Base-by-base conservation (phyloP, 2,797 vertebrate species). In the Geotrypetes seraphini region DNA sequence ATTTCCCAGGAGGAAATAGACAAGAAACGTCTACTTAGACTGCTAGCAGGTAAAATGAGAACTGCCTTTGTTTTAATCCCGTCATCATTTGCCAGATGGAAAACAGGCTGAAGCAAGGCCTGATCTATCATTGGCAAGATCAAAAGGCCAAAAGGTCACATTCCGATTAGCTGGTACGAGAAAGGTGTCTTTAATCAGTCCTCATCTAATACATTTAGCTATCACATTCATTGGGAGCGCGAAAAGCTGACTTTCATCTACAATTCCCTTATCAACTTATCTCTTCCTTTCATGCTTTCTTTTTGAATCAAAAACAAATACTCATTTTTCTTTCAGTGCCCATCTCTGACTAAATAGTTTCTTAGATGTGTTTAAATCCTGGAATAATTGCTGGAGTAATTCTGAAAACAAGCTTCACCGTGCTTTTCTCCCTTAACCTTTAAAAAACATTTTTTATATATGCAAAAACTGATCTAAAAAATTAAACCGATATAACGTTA, bases 1-100 rank as follows among this genome's bases (percentile, higher is more conserved):
- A 85, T 87, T 88, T 91, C 79, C 78, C 78, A 30, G 33, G 79
- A 79, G 84, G 74, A 68, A 74, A 53, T 45, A 64, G 73, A 64
- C 55, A n/a, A n/a, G n/a, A 53, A 50, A 44, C 57, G 49, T 34
- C 35, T 47, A 34, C 48, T 68, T 52, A 19, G 51, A 41, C 45
- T 67, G 63, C 53, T 60, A 43, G 73, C 69, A 81, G 72, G 66
- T 81, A 57, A 73, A 68, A 65, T 63, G 36, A 47, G 51, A 50
- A 56, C 47, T 59, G 31, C 60, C 71, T 63, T 50, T 51, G 50
- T 40, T 72, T 80, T 69, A 49, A 51, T 78, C 72, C 65, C 47
- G 41, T 50, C 55, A 73, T 74, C 71, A 73, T 83, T 79, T 77
- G 75, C 75, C 81, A 70, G 66, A 58, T 59, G 68, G 73, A 76